Evolutionary conservation across 2,888 invertebrate species (phyloP), one percentile per base, ranked within the genome.

Genomic region (Arctia plantaginis): DNA sequence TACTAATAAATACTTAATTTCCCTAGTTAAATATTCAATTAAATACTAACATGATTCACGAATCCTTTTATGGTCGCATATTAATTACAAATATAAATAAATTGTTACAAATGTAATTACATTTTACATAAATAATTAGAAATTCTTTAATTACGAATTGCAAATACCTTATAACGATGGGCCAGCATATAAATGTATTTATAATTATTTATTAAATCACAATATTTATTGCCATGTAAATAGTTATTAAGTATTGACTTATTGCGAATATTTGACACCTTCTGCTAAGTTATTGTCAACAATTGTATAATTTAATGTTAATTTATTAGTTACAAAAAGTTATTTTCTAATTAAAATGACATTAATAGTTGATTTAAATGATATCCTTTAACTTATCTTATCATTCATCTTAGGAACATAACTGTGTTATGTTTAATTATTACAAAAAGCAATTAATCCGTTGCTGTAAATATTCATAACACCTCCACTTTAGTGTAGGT

Each of bases 71-170:
- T 66, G 64, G 66, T 66, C 44, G 69, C 44, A 79, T 76, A 79
- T 70, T 66, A 74, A 66, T 66, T 13, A 64, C 33, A 69, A 69
- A 69, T 62, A 69, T 27, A 33, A 35, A 80, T 82, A 77, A 76
- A 79, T 80, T 72, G 72, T 69, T 65, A 59, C 69, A 67, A 75
- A 73, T 69, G 62, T 71, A 69, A 72, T 74, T 66, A 72, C 15
- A 73, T 75, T 79, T 74, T 75, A 74, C 73, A 80, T 79, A 77
- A 77, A 77, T 75, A 73, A 68, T 73, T 59, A 75, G 72, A 80
- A 66, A 81, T 71, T 76, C 41, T 76, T 75, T 66, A 62, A 71
- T 77, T 78, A 77, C 74, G 75, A 78, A 83, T 78, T 77, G 77
- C 77, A 74, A 82, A 81, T 85, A 30, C 69, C 79, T 75, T 44